A percentile compares a stretch with the other conserved stretches of the same genome.
Evolutionary conservation across 2,113 vertebrate genomes (phyloP).

Genomic region (Herpailurus yagouaroundi): DNA sequence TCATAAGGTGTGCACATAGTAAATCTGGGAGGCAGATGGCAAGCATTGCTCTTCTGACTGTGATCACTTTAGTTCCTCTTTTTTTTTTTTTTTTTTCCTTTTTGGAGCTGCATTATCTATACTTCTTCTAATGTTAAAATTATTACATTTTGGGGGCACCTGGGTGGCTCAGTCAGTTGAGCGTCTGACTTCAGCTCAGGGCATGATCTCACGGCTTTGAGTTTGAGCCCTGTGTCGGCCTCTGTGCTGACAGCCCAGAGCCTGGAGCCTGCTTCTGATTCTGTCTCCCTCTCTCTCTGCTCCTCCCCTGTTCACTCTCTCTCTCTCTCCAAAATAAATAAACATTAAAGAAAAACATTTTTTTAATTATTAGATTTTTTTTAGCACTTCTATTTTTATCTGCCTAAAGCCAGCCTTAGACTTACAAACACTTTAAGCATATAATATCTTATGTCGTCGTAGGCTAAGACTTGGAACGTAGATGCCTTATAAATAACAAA

Average conservation of each 20-base stretch:
- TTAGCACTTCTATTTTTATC: not conserved
- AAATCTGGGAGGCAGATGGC: slow-evolving; percentile 18
- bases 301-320: too few relatives aligned
- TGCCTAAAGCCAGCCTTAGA: not conserved
- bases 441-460: not conserved
- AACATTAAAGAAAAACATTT: too few relatives aligned
- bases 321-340: too few relatives aligned
- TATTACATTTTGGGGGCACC: not conserved
- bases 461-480: not conserved
- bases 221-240: too few relatives aligned
- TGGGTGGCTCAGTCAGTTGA: too few relatives aligned
- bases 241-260: too few relatives aligned
- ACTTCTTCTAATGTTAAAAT: not conserved
- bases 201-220: too few relatives aligned
- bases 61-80: not conserved
- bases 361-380: not conserved
- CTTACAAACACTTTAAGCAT: not conserved
- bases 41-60: not conserved
- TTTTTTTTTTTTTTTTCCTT: not conserved
- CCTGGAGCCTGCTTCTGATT: too few relatives aligned
- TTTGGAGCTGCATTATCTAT: not conserved
- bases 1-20: not conserved
- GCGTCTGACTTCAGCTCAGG: too few relatives aligned
- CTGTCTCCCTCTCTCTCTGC: too few relatives aligned
- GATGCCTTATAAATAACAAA: not conserved